Conservation (phyloP, 2,797 vertebrate genomes). For the Micrastur ruficollis region DNA sequence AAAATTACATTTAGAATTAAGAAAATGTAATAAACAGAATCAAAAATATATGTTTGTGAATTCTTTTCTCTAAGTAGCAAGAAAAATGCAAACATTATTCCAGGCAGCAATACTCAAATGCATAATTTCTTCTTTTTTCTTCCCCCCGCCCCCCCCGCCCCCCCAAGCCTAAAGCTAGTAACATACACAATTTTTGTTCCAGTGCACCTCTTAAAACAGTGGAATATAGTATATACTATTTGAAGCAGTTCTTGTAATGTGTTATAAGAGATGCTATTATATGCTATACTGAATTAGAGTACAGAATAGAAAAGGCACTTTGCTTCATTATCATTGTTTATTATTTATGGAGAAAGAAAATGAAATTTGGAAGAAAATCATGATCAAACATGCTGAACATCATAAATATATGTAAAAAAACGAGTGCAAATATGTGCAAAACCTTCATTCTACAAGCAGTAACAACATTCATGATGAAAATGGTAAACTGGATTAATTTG, state of each 20-base stretch:
- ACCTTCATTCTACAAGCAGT: background rate
- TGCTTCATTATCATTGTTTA: background rate
- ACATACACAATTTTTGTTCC: background rate
- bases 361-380: background rate
- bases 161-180: background rate
- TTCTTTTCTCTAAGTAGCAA: background rate
- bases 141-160: no score
- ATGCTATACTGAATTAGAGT: background rate
- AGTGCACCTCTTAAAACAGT: background rate
- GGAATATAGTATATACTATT: background rate
- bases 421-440: background rate
- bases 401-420: background rate
- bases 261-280: background rate
- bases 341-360: background rate
- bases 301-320: background rate
- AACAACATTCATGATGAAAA: slow-evolving; percentile 29
- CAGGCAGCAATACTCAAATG: background rate
- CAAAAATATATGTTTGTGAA: background rate
- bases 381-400: background rate
- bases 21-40: background rate
- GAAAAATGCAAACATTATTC: background rate
- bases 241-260: background rate
- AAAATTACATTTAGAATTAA: background rate
- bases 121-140: background rate
- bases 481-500: background rate